Conservation (phyloP, 2,113 vertebrate species). For the Todiramphus saurophagus region DNA sequence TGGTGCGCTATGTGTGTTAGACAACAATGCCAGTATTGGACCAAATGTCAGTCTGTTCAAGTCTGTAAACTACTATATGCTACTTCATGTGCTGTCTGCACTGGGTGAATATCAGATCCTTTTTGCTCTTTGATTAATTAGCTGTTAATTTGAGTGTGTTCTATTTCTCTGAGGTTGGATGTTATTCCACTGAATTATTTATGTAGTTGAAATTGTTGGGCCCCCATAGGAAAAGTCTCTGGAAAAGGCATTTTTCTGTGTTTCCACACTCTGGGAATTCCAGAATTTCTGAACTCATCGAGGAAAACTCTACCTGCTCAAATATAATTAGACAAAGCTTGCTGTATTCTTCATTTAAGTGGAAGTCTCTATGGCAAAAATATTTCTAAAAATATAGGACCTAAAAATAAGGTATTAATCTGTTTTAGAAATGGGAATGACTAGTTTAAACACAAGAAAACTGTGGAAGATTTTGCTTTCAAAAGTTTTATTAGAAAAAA, state of each 20-base stretch:
- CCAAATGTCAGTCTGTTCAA: neutral
- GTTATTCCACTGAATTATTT: neutral
- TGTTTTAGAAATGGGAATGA: neutral
- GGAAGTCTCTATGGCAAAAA: neutral
- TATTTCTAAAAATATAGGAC: neutral
- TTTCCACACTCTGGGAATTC: neutral
- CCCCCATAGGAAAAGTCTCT: neutral
- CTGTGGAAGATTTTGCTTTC: neutral
- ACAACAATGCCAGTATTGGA: accelerated
- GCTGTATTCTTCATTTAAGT: neutral
- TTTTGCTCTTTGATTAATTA: neutral
- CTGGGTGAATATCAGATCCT: neutral
- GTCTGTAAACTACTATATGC: neutral
- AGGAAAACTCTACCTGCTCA: neutral
- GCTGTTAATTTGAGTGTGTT: neutral
- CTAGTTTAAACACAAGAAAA: neutral
- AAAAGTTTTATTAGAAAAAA: neutral
- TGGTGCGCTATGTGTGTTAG: neutral
- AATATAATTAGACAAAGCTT: neutral
- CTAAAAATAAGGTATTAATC: neutral
- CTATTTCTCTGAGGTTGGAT: neutral
- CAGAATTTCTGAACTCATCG: neutral
- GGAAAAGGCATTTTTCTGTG: neutral
- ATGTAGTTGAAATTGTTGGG: neutral
- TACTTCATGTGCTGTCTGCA: neutral